Evolutionary conservation across 2,888 invertebrate genomes (phyloP).

Genomic region (Drosophila colorata): DNA sequence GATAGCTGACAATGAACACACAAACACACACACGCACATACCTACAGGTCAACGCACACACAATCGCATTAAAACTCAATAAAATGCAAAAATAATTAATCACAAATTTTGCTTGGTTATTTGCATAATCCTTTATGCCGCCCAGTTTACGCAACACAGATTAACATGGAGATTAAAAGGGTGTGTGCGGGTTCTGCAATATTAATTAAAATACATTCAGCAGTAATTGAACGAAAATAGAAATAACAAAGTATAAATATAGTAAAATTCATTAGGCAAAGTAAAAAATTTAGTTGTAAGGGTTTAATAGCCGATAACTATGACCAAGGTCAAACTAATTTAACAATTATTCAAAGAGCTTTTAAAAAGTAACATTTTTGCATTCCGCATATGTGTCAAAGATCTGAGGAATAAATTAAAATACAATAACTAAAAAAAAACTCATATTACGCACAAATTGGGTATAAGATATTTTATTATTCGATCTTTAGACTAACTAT

Average conservation of each 20-base stretch:
- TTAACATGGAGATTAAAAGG: conserved; percentile 18
- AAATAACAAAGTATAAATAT: conserved; percentile 1
- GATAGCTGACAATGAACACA: conserved; percentile 23
- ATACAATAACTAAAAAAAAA: too few species aligned
- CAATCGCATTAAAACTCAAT: conserved; percentile 43
- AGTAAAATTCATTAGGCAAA: neutral
- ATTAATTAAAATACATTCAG: conserved; percentile 50
- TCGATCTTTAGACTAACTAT: too few species aligned
- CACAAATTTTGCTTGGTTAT: conserved; percentile 23
- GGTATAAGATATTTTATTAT: too few species aligned
- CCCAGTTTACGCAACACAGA: conserved; percentile 20
- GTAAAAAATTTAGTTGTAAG: neutral
- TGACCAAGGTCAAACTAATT: neutral
- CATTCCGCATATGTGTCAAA: too few species aligned
- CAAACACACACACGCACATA: neutral
- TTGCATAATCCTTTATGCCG: conserved; percentile 36
- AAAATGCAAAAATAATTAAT: conserved; percentile 43
- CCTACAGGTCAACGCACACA: neutral
- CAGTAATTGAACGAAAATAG: conserved; percentile 36
- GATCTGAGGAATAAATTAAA: too few species aligned
- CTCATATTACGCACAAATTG: too few species aligned
- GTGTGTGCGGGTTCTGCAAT: conserved; percentile 19
- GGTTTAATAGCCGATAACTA: neutral
- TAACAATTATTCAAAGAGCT: neutral
- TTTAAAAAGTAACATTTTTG: too few species aligned